Evolutionary conservation across 2,797 vertebrate species (phyloP), one percentile per base, ranked within the genome.

Genomic region (Artibeus jamaicensis): DNA sequence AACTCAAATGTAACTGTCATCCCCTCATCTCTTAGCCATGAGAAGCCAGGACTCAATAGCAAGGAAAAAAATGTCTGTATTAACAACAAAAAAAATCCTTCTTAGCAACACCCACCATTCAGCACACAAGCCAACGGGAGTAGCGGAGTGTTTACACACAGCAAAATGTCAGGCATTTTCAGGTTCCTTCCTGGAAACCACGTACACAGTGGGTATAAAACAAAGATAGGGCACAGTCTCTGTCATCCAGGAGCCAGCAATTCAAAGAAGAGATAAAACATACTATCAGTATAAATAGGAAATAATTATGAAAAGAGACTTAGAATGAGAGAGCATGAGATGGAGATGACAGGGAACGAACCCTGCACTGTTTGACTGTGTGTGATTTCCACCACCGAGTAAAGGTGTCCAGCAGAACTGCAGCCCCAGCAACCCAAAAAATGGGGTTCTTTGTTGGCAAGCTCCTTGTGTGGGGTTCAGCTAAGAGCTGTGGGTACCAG

Each of bases 1-100:
- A 82, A 89, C 21, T 91, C 32, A 86, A 62, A 81, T 68, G 18
- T 48, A n/a, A 9, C 24, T 86, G n/a, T 73, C 46, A 83, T 53
- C 42, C n/a, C 55, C 57, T 26, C 14, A 83, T 42, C 22, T n/a
- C 21, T 11, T 50, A 73, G 9, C 18, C 37, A 42, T n/a, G 9
- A 88, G 37, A 70, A 96, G 62, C 15, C 24, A 74, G 34, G 44
- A 82, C 53, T 89, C 46, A 39, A 53, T 67, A 73, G 19, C 15
- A 68, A 88, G 82, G 46, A 42, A 57, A 78, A 39, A 55, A 7
- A 21, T 29, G 57, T 11, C 50, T 44, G 1, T 29, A 19, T 62
- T 85, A 46, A 11, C 29, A 29, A 86, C 9, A 73, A 78, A 79
- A 46, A 19, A 26, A 11, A 15, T 32, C 15, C 26, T 77, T 44